phyloP scores from a whole-genome alignment of 1,140 invertebrate species.

The Hyphantria cunea region DNA sequence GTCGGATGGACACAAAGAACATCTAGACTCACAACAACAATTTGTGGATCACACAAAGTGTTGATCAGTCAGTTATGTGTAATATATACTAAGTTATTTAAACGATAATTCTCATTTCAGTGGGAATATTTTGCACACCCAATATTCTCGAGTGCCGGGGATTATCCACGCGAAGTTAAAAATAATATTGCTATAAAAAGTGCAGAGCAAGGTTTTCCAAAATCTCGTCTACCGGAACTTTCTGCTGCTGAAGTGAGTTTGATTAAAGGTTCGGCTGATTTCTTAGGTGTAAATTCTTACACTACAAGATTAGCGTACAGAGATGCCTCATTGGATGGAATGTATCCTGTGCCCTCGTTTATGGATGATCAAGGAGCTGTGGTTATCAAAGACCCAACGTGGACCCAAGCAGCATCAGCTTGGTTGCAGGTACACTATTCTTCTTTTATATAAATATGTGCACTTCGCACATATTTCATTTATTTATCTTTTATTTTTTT shows the following conservation, averaged over 20 bases:
- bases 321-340: slow-evolving; percentile 63
- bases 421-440: too few species aligned
- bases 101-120: slow-evolving; percentile 51
- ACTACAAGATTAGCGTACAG: slow-evolving; percentile 75
- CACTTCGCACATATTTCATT: too few species aligned
- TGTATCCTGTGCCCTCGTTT: slow-evolving; percentile 75
- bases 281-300: slow-evolving; percentile 85
- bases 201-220: slow-evolving; percentile 79
- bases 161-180: slow-evolving; percentile 85
- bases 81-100: too few species aligned
- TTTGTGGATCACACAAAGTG: too few species aligned
- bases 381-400: slow-evolving; percentile 53
- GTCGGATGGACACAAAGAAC: too few species aligned
- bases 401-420: too few species aligned
- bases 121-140: slow-evolving; percentile 85
- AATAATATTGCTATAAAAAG: slow-evolving; percentile 82
- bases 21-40: too few species aligned
- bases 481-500: too few species aligned
- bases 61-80: too few species aligned
- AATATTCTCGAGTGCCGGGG: slow-evolving; percentile 83
- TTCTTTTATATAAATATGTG: too few species aligned
- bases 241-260: slow-evolving; percentile 80
- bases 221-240: slow-evolving; percentile 83
- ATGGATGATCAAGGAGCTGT: slow-evolving; percentile 78
- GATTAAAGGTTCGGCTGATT: slow-evolving; percentile 84